phyloP scores from a whole-genome alignment of 2,888 invertebrate genomes.

The Drosophila tripunctata region DNA sequence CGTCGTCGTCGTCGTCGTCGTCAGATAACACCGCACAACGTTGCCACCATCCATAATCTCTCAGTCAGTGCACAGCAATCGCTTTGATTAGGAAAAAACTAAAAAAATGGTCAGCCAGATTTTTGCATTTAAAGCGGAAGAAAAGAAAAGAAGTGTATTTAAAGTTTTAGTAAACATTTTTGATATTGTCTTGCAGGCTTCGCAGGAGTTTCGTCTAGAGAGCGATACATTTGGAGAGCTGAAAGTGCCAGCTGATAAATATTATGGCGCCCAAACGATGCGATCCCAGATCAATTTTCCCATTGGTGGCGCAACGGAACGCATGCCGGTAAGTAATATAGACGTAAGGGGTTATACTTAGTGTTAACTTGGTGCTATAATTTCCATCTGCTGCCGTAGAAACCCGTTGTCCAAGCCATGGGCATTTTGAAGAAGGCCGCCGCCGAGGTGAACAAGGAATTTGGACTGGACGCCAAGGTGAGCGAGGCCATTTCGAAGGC shows the following conservation, averaged over 20 bases:
- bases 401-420: constrained; percentile 96
- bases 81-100: constrained; percentile 24
- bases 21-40: constrained; percentile 6
- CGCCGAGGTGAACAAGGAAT: constrained; percentile 96
- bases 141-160: no score
- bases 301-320: constrained; percentile 95
- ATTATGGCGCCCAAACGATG: constrained; percentile 98
- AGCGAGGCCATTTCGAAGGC: constrained; percentile 95
- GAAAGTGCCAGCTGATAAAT: constrained; percentile 94
- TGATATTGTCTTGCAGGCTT: constrained; percentile 54
- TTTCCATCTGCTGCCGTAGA: constrained; percentile 84
- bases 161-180: no score
- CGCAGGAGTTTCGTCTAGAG: constrained; percentile 85
- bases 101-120: constrained; percentile 35
- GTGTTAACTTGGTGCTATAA: background rate
- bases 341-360: no score
- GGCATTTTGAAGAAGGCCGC: constrained; percentile 99
- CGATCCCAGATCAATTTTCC: constrained; percentile 98
- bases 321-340: constrained; percentile 98
- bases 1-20: constrained; percentile 13
- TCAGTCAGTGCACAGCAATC: constrained; percentile 9
- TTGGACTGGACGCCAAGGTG: constrained; percentile 94
- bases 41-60: background rate
- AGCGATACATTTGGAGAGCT: constrained; percentile 98
- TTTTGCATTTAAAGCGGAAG: background rate